Evolutionary conservation across 2,797 vertebrate genomes (phyloP).

Genomic region (Phoebastria nigripes): DNA sequence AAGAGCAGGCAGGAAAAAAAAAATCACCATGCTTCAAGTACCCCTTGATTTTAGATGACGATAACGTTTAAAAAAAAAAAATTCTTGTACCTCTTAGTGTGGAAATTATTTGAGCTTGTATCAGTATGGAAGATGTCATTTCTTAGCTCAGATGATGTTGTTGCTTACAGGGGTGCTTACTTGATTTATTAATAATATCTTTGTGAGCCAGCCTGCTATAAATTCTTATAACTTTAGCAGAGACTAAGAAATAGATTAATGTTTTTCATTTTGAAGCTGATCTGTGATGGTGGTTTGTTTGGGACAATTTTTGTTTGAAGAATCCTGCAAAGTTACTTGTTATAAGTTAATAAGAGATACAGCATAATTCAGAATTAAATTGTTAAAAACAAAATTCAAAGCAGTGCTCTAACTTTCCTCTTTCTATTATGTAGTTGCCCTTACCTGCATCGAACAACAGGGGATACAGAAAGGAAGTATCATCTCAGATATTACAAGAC

Average conservation of each 20-base stretch:
- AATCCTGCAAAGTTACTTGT: background rate
- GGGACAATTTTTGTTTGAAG: background rate
- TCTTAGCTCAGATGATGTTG: background rate
- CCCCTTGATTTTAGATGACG: background rate
- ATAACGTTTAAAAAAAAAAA: background rate
- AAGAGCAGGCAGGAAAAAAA: background rate
- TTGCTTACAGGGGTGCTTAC: background rate
- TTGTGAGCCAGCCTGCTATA: background rate
- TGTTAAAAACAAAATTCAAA: background rate
- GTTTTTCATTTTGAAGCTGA: background rate
- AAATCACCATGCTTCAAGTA: background rate
- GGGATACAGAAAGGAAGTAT: conserved; percentile 95
- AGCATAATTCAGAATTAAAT: background rate
- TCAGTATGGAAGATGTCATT: background rate
- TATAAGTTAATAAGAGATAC: background rate
- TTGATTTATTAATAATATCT: background rate
- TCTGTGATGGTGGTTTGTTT: background rate
- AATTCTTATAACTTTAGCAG: background rate
- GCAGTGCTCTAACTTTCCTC: background rate
- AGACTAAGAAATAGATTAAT: background rate
- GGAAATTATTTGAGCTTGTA: background rate
- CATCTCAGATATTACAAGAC: conserved; percentile 97
- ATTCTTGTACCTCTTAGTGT: background rate
- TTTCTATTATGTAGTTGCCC: conserved; percentile 79
- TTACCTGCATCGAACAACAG: conserved; percentile 92